Conservation (phyloP, 2,888 invertebrate species). For the Ennomos erosarius region DNA sequence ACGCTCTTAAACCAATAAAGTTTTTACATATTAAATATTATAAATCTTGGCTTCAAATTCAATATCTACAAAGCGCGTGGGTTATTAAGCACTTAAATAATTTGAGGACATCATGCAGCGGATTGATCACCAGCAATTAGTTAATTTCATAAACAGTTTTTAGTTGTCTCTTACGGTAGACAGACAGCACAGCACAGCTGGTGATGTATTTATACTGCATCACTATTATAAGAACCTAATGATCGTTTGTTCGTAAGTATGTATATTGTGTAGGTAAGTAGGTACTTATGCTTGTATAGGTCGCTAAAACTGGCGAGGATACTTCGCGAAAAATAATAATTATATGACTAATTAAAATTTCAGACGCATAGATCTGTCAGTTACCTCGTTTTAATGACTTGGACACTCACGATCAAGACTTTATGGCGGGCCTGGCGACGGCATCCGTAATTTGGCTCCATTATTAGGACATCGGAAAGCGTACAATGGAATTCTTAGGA, state of each 20-base stretch:
- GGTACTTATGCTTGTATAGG: no score
- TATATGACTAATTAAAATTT: constrained; percentile 38
- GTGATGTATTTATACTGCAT: background rate
- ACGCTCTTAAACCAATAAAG: no score
- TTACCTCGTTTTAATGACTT: constrained; percentile 28
- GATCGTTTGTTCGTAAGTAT: no score
- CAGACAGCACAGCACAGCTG: background rate
- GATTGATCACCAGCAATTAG: constrained; percentile 19
- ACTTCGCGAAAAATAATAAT: constrained; percentile 18
- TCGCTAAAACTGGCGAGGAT: no score
- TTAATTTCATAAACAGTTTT: constrained; percentile 16
- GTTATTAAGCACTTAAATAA: constrained; percentile 5
- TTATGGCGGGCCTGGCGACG: constrained; percentile 37
- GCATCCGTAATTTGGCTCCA: constrained; percentile 39
- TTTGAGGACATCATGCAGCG: constrained; percentile 7
- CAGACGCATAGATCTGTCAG: constrained; percentile 34
- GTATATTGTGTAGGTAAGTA: no score
- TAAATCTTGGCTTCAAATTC: background rate
- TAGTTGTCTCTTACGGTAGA: constrained; percentile 10
- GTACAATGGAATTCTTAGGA: constrained; percentile 36
- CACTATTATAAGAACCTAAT: no score
- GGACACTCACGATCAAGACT: constrained; percentile 38
- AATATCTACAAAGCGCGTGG: constrained; percentile 4
- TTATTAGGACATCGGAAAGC: constrained; percentile 28
- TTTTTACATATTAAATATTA: no score